Base-by-base conservation (phyloP, 2,797 vertebrate genomes). In the Anguilla megastoma region DNA sequence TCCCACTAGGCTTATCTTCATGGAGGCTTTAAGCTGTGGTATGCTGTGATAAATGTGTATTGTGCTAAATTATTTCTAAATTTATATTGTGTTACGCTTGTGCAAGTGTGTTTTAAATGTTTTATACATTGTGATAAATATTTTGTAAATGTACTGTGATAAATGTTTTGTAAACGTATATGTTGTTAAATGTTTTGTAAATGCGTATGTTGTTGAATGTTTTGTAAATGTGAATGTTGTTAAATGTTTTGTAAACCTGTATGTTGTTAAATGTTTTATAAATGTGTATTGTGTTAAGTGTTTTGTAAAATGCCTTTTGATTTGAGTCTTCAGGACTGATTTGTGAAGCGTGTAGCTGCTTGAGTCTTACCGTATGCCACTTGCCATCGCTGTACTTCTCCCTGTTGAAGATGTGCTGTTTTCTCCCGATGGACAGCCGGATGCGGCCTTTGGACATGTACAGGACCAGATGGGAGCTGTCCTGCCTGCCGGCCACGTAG, bases 361-460 rank as follows among this genome's bases (percentile, higher is more conserved):
- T 66, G 24, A 18, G 1, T 8, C 97, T 96, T 91, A 99, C 98
- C 91, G 95, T 97, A 93, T 99, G 98, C 98, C 98, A 99, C 56
- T 96, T 96, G 45, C 97, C 97, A 5, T 99, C 97, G 0, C 95
- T 97, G 95, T 96, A 97, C 92, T 97, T 97, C 90, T 96, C 94
- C 91, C 94, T 95, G 93, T 96, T 98, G 92, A 95, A 98, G 88
- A 99, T 97, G 92, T 96, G 97, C 82, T 94, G 92, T 52, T 93
- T 93, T 89, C 93, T 96, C 87, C 95, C 96, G 18, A 95, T 91
- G 45, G 96, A 97, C 89, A 98, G 95, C 50, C 97, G 90, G 89
- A 98, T 96, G 84, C 91, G 95, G 89, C 98, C 98, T 87, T 97
- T 98, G 52, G 97, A 97, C 92, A 99, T 91, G 88, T 97, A 97